These are phyloP conservation scores for Porites evermanni DNA, from an alignment of 92 coral and sea anemone species.

Conservation along the genomic window DNA sequence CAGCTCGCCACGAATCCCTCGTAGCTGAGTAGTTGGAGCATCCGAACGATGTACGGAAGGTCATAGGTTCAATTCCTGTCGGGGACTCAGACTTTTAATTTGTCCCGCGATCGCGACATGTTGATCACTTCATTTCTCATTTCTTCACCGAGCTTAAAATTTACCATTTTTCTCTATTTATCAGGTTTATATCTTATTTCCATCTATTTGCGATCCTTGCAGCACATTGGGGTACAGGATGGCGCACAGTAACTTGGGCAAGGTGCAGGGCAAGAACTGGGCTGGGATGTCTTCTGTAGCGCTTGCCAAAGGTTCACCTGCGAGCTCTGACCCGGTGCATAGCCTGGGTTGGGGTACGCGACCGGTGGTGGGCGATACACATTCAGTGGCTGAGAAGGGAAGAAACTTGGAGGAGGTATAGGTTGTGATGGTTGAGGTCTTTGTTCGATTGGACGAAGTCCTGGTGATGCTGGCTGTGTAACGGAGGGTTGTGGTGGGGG, in stretches of 20 bases:
- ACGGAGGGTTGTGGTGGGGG: conserved; percentile 16
- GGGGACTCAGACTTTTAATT: no score
- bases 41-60: no score
- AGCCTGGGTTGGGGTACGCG: neutral
- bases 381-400: neutral
- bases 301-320: conserved; percentile 19
- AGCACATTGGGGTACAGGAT: conserved; percentile 45
- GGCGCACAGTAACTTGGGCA: conserved; percentile 57
- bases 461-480: conserved; percentile 22
- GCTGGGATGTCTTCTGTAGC: neutral
- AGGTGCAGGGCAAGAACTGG: conserved; percentile 44
- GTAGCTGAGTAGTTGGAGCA: no score
- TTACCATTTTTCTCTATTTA: no score
- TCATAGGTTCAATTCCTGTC: no score
- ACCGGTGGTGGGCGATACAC: conserved; percentile 12
- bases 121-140: no score
- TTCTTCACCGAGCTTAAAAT: no score
- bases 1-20: no score
- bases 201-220: conserved; percentile 37
- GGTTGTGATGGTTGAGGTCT: neutral
- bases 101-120: no score
- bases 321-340: conserved; percentile 21
- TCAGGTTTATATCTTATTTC: neutral
- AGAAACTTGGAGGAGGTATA: neutral
- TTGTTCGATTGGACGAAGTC: conserved; percentile 24